These are phyloP conservation scores for Sarcophaga subvicina DNA, from an alignment of 2,888 invertebrate species.

Conservation along the genomic window DNA sequence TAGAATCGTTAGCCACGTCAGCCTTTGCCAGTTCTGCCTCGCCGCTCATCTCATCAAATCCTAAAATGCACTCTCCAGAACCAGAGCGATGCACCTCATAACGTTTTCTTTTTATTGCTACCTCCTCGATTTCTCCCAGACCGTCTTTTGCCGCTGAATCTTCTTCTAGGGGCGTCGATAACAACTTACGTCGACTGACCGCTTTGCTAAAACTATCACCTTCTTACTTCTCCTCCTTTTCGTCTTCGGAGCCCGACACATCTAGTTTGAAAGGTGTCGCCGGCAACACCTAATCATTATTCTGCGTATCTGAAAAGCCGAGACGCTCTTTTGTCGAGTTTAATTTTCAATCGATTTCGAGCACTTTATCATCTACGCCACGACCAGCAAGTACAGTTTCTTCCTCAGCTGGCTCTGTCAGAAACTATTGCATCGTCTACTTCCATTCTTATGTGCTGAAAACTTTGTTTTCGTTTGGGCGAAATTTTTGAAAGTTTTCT, in stretches of 20 bases:
- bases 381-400: conserved; percentile 33
- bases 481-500: too few species aligned
- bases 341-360: conserved; percentile 53
- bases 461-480: conserved; percentile 28
- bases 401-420: conserved; percentile 55
- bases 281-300: conserved; percentile 59
- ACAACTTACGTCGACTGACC: conserved; percentile 24
- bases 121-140: conserved; percentile 44
- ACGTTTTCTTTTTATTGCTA: conserved; percentile 63
- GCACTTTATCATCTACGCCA: neutral
- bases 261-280: conserved; percentile 54
- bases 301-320: conserved; percentile 8
- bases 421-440: neutral
- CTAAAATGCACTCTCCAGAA: too few species aligned
- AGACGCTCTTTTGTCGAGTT: too few species aligned
- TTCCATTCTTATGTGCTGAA: too few species aligned
- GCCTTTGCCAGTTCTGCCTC: conserved; percentile 29
- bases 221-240: conserved; percentile 3
- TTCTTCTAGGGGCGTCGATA: too few species aligned
- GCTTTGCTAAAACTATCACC: neutral
- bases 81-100: too few species aligned
- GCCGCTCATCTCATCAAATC: too few species aligned
- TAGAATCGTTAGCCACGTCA: neutral
- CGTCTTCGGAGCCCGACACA: too few species aligned
- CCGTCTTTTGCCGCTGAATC: too few species aligned